A percentile compares a stretch with the other conserved stretches of the same genome.
These are phyloP conservation scores for Smittia sp. DNA, from an alignment of 2,888 invertebrate genomes.

Conservation along the genomic window DNA sequence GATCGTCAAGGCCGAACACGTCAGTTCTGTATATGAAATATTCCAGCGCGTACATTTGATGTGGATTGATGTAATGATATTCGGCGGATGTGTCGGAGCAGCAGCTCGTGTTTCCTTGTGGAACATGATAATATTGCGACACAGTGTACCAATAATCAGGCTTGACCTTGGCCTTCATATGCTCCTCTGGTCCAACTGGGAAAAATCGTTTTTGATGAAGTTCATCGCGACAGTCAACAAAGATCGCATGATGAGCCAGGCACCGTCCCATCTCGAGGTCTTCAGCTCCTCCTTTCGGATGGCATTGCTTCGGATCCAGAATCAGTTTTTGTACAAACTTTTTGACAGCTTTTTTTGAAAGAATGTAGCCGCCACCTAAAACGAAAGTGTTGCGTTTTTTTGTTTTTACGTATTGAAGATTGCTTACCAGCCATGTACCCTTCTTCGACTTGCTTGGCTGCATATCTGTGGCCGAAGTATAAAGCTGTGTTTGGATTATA, in stretches of 20 bases:
- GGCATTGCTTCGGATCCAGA: conserved; percentile 64
- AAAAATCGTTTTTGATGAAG: conserved; percentile 82
- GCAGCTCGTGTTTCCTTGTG: neutral
- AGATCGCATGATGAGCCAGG: conserved; percentile 69
- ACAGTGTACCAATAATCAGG: neutral
- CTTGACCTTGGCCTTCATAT: neutral
- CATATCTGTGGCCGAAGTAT: conserved; percentile 70
- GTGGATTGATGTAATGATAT: neutral
- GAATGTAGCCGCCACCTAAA: conserved; percentile 84
- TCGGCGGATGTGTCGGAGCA: neutral
- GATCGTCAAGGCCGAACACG: neutral
- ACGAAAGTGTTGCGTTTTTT: too few relatives aligned
- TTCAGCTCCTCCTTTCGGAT: conserved; percentile 68
- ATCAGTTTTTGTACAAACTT: conserved; percentile 74
- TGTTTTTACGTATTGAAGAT: too few relatives aligned
- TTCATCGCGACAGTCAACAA: conserved; percentile 80
- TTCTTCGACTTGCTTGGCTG: conserved; percentile 46
- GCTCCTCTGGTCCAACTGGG: conserved; percentile 50
- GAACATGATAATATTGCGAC: neutral
- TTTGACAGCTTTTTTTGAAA: conserved; percentile 79
- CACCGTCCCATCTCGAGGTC: conserved; percentile 92
- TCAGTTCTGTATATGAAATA: neutral
- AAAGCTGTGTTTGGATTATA: conserved; percentile 71
- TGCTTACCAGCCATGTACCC: conserved; percentile 77
- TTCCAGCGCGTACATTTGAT: conserved; percentile 9